A percentile compares a stretch with the other conserved stretches of the same genome.
phyloP scores from a whole-genome alignment of 2,888 invertebrate species.

The Adela reaumurella region DNA sequence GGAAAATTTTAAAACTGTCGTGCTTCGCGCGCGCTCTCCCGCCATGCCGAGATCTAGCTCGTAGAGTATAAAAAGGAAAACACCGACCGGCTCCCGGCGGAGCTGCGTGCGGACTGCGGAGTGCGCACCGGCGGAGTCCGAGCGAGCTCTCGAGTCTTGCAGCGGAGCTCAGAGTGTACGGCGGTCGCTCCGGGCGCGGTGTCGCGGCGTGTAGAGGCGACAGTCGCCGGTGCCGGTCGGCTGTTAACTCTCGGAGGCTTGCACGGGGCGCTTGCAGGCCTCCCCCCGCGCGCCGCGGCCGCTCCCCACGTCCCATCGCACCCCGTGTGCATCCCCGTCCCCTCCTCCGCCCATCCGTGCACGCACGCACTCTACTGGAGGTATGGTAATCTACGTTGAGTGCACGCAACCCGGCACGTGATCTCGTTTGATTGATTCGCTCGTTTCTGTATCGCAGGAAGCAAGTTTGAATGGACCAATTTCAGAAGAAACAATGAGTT shows the following conservation, averaged over 20 bases:
- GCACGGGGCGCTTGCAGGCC: constrained; percentile 12
- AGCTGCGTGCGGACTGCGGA: constrained; percentile 7
- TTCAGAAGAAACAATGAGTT: too few species aligned
- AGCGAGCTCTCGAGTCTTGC: constrained; percentile 37
- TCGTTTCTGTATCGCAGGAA: too few species aligned
- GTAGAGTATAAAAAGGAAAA: too few species aligned
- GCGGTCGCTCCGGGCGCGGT: constrained; percentile 26
- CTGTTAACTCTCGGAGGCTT: constrained; percentile 47
- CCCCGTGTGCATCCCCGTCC: too few species aligned
- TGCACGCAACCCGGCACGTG: background rate
- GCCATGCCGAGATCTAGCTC: too few species aligned
- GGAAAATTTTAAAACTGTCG: background rate
- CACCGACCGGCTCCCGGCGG: constrained; percentile 7
- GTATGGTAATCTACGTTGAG: too few species aligned
- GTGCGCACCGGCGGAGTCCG: constrained; percentile 6
- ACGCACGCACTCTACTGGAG: background rate
- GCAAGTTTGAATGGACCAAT: too few species aligned
- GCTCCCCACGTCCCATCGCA: background rate
- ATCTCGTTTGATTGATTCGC: background rate
- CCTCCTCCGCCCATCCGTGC: background rate
- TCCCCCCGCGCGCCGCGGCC: background rate
- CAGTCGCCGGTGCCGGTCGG: constrained; percentile 18
- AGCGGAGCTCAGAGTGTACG: constrained; percentile 20
- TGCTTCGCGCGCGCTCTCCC: background rate
- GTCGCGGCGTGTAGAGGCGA: constrained; percentile 29